These are phyloP conservation scores for Lasioglossum lativentre DNA, from an alignment of 2,888 invertebrate species.

Conservation along the genomic window DNA sequence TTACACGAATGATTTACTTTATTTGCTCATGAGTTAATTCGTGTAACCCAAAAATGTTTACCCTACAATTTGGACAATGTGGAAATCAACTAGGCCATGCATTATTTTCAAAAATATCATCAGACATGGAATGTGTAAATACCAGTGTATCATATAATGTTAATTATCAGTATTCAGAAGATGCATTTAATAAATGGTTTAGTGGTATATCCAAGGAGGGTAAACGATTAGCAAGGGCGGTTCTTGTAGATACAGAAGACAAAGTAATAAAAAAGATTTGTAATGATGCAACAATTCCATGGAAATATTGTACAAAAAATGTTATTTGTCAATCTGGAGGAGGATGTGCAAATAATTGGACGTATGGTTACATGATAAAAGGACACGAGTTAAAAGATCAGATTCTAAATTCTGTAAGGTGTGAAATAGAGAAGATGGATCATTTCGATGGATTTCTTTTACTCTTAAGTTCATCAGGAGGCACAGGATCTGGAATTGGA, in stretches of 20 bases:
- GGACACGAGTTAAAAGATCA: constrained; percentile 81
- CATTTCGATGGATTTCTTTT: constrained; percentile 84
- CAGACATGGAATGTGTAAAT: constrained; percentile 81
- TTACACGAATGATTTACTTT: neutral
- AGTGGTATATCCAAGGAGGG: constrained; percentile 78
- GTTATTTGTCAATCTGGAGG: constrained; percentile 82
- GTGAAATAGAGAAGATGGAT: constrained; percentile 84
- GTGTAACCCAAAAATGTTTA: constrained; percentile 77
- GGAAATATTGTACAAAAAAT: constrained; percentile 83
- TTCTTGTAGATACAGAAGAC: constrained; percentile 86
- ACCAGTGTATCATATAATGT: constrained; percentile 73
- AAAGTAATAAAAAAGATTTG: constrained; percentile 84
- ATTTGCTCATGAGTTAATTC: neutral
- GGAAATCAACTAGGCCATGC: constrained; percentile 86
- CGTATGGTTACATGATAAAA: constrained; percentile 85
- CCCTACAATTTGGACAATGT: constrained; percentile 86
- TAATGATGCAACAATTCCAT: constrained; percentile 70
- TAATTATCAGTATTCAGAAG: constrained; percentile 80
- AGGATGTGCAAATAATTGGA: constrained; percentile 87
- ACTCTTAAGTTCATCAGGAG: constrained; percentile 85
- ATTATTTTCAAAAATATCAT: constrained; percentile 83
- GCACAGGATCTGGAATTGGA: constrained; percentile 86
- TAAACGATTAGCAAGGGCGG: constrained; percentile 83
- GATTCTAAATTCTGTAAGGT: constrained; percentile 82
- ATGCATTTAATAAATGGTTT: constrained; percentile 85